Evolutionary conservation across 2,888 invertebrate species (phyloP), one percentile per base, ranked within the genome.

Genomic region (Apodemia hepburni): DNA sequence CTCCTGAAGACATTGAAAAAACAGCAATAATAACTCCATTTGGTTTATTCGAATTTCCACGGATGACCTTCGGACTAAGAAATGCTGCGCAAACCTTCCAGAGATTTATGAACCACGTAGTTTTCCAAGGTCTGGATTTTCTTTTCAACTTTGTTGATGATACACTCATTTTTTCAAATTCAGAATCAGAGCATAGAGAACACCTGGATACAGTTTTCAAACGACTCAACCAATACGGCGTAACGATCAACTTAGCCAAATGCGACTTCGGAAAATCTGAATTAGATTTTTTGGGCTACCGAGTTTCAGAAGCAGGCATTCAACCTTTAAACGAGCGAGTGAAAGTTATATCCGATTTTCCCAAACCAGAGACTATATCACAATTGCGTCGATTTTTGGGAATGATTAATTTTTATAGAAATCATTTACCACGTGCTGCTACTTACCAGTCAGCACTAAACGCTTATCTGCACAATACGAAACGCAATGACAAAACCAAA

Each of bases 401-500:
- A 60, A 62, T 62, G 57, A 61, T 62, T 47, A 65, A 60, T 47
- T 64, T 64, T 51, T 64, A 64, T 27, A 58, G 59, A 61, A 58
- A 42, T 51, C 58, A 64, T 61, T 42, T 61, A 59, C 61, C 58
- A 11, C 51, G 64, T 29, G 59, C 61, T 38, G 51, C 61, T 8
- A 29, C 51, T 35, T 35, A 61, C 27, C 58, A 64, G 35, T 49
- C 59, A 12, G 54, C 49, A 11, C 18, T 61, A 27, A 68, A 68
- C 59, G 49, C 63, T 22, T 67, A 64, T 59, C 54, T 68, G 27
- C 38, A 42, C 15, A 64, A 65, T n/a, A 29, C 64, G 0, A 68
- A 64, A 58, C 68, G 67, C 45, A 64, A 61, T 8, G 69, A 69
- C 49, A 66, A 69, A 22, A 70, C 67, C 1, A 17, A 17, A 54